These are phyloP conservation scores for Aurelia sp. DNA, from an alignment of 30 jellyfish, hydroid and myxozoan genomes.

Conservation along the genomic window DNA sequence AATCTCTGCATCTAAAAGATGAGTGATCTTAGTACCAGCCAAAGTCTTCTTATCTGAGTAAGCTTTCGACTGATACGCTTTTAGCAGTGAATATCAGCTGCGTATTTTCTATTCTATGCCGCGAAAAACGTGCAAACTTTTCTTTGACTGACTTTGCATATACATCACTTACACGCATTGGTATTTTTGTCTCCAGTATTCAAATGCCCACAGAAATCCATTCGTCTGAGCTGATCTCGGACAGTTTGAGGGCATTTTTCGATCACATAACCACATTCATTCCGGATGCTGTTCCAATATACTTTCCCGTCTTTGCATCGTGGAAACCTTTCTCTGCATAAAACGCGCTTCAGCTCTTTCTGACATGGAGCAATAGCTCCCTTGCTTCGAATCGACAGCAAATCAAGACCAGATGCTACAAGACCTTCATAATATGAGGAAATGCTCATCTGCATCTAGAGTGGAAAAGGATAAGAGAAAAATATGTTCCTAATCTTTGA, in stretches of 20 bases:
- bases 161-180: conserved; percentile 14
- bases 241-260: conserved; percentile 58
- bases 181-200: conserved; percentile 24
- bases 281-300: conserved; percentile 34
- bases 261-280: conserved; percentile 44
- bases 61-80: no score
- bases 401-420: conserved; percentile 41
- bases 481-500: no score
- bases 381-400: conserved; percentile 17
- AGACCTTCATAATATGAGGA: conserved; percentile 60
- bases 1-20: no score
- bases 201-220: conserved; percentile 48
- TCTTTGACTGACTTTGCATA: no score
- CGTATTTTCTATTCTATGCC: no score
- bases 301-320: conserved; percentile 35
- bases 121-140: no score
- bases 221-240: conserved; percentile 39
- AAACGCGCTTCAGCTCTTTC: conserved; percentile 11
- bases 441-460: conserved; percentile 46
- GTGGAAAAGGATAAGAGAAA: background rate
- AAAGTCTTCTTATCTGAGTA: no score
- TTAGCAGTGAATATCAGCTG: no score
- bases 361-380: conserved; percentile 35
- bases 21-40: no score
- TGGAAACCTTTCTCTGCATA: conserved; percentile 72